Percentiles rank a stretch among this genome's conserved stretches.
These are phyloP conservation scores for Paraplagusia blochii DNA, from an alignment of 2,113 vertebrate species.

Conservation along the genomic window DNA sequence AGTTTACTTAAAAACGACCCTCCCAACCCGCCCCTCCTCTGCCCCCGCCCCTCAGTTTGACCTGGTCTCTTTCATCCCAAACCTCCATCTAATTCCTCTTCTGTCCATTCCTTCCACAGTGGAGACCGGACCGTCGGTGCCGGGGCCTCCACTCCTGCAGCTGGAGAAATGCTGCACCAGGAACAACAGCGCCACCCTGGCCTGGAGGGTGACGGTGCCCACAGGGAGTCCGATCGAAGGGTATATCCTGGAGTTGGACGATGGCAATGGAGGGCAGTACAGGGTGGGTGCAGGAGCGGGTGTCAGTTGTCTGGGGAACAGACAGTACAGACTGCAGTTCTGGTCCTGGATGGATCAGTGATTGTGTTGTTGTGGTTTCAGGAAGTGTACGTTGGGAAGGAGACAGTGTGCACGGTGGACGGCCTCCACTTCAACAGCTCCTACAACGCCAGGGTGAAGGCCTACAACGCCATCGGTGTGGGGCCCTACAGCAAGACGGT, in stretches of 20 bases:
- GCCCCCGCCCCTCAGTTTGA: constrained; percentile 16
- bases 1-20: too few relatives aligned
- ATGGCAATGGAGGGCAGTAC: constrained; percentile 93
- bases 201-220: constrained; percentile 87
- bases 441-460: constrained; percentile 95
- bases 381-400: constrained; percentile 98
- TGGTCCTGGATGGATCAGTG: constrained; percentile 2
- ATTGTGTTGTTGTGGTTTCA: constrained; percentile 47
- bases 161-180: constrained; percentile 94
- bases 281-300: constrained; percentile 77
- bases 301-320: neutral
- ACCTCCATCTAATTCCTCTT: neutral
- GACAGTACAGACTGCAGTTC: neutral
- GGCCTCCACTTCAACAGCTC: constrained; percentile 98
- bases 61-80: neutral
- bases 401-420: constrained; percentile 95
- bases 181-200: constrained; percentile 95
- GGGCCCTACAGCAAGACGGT: constrained; percentile 97
- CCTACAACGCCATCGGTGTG: constrained; percentile 87
- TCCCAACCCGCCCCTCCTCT: constrained; percentile 9
- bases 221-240: constrained; percentile 84
- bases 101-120: constrained; percentile 25
- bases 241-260: constrained; percentile 95
- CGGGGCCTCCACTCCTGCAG: constrained; percentile 87
- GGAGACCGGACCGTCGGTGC: constrained; percentile 79